phyloP scores from a whole-genome alignment of 1,140 invertebrate species.

The Zaprionus ornatus region DNA sequence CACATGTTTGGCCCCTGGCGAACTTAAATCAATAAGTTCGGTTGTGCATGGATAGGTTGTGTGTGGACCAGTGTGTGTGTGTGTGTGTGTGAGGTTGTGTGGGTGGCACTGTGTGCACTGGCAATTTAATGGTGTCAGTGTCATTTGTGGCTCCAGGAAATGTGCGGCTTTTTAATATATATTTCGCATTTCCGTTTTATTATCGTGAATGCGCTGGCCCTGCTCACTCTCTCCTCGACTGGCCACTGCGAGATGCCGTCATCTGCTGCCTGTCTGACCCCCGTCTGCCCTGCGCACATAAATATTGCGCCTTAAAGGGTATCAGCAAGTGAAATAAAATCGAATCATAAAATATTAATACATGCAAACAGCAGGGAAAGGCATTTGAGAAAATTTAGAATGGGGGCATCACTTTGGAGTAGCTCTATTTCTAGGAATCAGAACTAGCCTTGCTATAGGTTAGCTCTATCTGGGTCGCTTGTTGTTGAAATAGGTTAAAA shows the following conservation, averaged over 20 bases:
- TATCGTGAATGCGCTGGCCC: background rate
- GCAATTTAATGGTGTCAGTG: slow-evolving; percentile 56
- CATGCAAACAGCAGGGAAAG: background rate
- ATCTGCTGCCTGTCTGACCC: slow-evolving; percentile 4
- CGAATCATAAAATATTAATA: background rate
- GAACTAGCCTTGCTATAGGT: too few relatives aligned
- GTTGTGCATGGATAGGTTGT: background rate
- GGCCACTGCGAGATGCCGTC: slow-evolving; percentile 25
- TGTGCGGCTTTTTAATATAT: slow-evolving; percentile 38
- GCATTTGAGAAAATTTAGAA: background rate
- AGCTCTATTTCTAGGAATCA: too few relatives aligned
- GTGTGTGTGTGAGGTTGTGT: slow-evolving; percentile 5
- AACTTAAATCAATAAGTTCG: background rate
- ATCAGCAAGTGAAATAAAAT: background rate
- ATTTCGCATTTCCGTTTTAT: slow-evolving; percentile 23
- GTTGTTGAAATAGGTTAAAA: too few relatives aligned
- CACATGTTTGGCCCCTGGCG: background rate
- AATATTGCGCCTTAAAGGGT: slow-evolving; percentile 6
- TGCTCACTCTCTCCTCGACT: background rate
- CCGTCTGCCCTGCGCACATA: background rate
- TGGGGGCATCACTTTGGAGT: too few relatives aligned
- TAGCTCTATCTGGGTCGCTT: too few relatives aligned
- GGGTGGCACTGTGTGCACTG: background rate
- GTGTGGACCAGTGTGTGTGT: slow-evolving; percentile 12
- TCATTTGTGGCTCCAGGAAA: slow-evolving; percentile 43